phyloP scores from a whole-genome alignment of 1,140 invertebrate genomes.

The Drosophila quadrilineata region DNA sequence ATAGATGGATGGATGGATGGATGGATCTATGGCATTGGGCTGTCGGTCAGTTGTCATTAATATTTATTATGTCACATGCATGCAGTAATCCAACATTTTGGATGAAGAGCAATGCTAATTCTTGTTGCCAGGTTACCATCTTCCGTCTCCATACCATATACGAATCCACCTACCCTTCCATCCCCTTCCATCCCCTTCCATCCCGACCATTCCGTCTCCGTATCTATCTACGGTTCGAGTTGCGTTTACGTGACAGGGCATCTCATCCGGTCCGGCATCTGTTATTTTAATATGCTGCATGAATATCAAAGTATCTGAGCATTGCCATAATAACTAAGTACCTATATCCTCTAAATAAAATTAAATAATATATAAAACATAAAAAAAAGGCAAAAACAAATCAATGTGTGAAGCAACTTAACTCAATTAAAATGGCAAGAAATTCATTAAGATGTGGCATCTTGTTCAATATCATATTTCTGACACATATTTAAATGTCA shows the following conservation, averaged over 20 bases:
- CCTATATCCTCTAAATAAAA: no score
- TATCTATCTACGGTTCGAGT: conserved; percentile 8
- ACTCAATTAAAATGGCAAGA: no score
- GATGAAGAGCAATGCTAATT: conserved; percentile 13
- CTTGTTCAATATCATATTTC: no score
- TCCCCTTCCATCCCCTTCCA: no score
- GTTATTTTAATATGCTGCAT: conserved; percentile 54
- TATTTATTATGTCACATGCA: conserved; percentile 77
- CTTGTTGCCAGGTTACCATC: not conserved
- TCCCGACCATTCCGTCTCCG: conserved; percentile 18
- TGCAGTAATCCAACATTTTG: conserved; percentile 28
- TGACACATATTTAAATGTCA: no score
- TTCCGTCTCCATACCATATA: not conserved
- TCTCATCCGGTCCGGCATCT: conserved; percentile 27
- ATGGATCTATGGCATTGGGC: conserved; percentile 40
- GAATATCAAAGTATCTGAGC: conserved; percentile 39
- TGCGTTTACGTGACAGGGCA: conserved; percentile 41
- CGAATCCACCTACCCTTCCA: no score
- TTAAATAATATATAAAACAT: conserved; percentile 14
- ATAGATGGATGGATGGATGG: no score
- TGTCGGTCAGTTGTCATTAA: conserved; percentile 68
- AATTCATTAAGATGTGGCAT: no score
- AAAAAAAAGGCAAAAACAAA: no score
- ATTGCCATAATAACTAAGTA: conserved; percentile 8
- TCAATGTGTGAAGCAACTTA: no score